Evolutionary conservation across 2,797 vertebrate genomes (phyloP).

Genomic region (Phoebastria nigripes): DNA sequence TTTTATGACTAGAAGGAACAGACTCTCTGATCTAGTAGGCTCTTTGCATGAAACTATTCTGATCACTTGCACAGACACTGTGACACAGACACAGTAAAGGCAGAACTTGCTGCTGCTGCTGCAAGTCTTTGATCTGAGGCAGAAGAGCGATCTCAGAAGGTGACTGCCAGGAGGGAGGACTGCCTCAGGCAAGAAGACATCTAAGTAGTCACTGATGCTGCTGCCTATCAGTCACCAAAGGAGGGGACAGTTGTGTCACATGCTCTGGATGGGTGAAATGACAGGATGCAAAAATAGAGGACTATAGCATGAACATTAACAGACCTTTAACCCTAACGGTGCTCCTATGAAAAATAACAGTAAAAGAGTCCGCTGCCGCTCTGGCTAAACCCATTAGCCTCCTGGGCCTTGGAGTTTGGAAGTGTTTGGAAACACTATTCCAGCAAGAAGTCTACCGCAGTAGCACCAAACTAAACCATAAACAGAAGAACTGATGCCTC

Average conservation of each 20-base stretch:
- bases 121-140: constrained; percentile 8
- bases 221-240: constrained; percentile 22
- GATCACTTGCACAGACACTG: neutral
- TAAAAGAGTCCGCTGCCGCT: neutral
- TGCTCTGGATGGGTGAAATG: neutral
- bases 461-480: neutral
- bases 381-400: neutral
- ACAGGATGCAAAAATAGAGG: constrained; percentile 24
- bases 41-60: constrained; percentile 14
- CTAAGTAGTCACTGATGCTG: neutral
- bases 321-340: neutral
- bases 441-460: neutral
- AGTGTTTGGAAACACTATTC: neutral
- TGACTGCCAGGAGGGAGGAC: constrained; percentile 4
- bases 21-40: constrained; percentile 8
- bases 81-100: neutral
- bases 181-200: constrained; percentile 28
- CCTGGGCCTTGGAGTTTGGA: neutral
- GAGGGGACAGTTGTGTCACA: constrained; percentile 4
- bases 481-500: neutral
- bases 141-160: constrained; percentile 34
- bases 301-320: neutral
- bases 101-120: neutral
- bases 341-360: neutral
- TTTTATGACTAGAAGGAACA: neutral